Base-by-base conservation (phyloP, 2,797 vertebrate genomes). In the Hephaestus fuliginosus region DNA sequence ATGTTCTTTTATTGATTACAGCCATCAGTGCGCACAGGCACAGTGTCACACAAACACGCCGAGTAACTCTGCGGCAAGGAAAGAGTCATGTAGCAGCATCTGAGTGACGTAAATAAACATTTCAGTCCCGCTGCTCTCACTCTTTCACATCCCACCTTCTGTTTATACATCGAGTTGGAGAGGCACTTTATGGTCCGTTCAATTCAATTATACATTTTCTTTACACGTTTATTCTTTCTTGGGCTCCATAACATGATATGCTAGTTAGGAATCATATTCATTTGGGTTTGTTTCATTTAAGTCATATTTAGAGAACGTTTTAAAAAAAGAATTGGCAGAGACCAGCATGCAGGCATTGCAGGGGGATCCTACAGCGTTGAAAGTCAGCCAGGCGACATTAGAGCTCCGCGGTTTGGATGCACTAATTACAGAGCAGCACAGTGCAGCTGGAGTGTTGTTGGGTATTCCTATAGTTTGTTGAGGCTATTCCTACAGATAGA, bases 351-450 rank as follows among this genome's bases (percentile, higher is more conserved):
- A 73, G 82, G 71, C 78, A 68, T 72, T 7, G 25, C 51, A 58
- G 36, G 72, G 74, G 52, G 63, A 83, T 83, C 72, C 51, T 81
- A 75, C 57, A 60, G 70, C 0, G 48, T 17, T 87, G 72, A 87
- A 82, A 74, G 76, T 80, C 69, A 74, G 82, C 81, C 74, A 80
- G 80, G 81, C 69, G 12, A 74, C 74, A 65, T 80, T 58, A 57
- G 72, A 75, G 41, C 71, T 65, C 63, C 58, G 66, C 1, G 57
- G 71, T 70, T 84, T 74, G 15, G 14, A 60, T n/a, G 36, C 46
- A 74, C 15, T 86, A 82, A 91, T 90, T 87, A 90, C 82, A 89
- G 84, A 86, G 73, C 22, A 76, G 51, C 18, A 4, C 33, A 62
- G 75, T 22, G 70, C 87, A 90, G 82, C 84, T 86, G 79, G 63